A percentile compares a stretch with the other conserved stretches of the same genome.
phyloP scores from a whole-genome alignment of 2,113 vertebrate species.

The Chrysemys picta region DNA sequence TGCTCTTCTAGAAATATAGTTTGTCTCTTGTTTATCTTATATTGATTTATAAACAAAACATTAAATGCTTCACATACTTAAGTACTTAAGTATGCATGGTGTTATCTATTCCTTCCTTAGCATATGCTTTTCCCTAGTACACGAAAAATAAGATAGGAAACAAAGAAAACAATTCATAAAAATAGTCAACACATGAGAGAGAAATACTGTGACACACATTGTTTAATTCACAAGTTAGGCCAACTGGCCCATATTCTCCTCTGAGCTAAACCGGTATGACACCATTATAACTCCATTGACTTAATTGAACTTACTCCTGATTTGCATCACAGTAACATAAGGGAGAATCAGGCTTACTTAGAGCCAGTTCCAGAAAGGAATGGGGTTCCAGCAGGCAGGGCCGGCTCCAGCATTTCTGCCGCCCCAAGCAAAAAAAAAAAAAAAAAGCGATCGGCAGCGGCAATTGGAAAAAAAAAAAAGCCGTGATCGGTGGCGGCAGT shows the following conservation, averaged over 20 bases:
- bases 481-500: too few relatives aligned
- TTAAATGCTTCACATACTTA: background rate
- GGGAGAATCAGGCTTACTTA: background rate
- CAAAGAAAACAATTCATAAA: background rate
- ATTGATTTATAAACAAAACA: background rate
- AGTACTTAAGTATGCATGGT: background rate
- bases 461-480: too few relatives aligned
- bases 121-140: background rate
- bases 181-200: background rate
- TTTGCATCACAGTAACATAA: background rate
- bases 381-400: background rate
- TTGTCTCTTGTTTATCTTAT: background rate
- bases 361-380: background rate
- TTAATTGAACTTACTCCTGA: background rate
- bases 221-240: conserved; percentile 22
- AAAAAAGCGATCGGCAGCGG: too few relatives aligned
- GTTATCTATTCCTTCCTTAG: background rate
- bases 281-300: background rate
- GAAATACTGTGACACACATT: background rate
- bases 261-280: background rate
- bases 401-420: too few relatives aligned
- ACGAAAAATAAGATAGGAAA: background rate
- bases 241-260: conserved; percentile 8
- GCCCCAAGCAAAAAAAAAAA: too few relatives aligned
- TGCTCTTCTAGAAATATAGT: background rate